Evolutionary conservation across 2,888 invertebrate genomes (phyloP).

Genomic region (Pristionchus fissidentatus): DNA sequence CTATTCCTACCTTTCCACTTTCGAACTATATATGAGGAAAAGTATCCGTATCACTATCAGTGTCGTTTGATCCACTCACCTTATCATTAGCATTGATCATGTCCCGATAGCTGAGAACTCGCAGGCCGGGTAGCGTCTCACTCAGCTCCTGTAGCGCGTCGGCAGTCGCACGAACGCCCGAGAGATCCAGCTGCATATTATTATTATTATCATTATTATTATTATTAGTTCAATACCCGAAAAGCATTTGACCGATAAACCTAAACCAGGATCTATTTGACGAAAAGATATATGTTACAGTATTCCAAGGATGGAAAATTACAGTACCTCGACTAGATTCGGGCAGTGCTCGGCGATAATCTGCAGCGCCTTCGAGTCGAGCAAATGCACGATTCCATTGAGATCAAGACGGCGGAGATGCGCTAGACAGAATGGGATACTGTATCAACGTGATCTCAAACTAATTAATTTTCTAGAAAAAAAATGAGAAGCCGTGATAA

Average conservation of each 20-base stretch:
- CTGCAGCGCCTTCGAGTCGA: constrained; percentile 69
- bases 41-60: constrained; percentile 34
- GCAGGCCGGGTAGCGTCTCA: constrained; percentile 64
- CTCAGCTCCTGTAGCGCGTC: constrained; percentile 62
- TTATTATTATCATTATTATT: neutral
- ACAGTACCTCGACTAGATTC: constrained; percentile 58
- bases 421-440: neutral
- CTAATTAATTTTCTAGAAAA: constrained; percentile 2
- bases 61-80: constrained; percentile 41
- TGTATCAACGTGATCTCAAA: neutral
- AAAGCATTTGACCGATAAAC: neutral
- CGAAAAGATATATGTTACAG: too few species aligned
- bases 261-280: neutral
- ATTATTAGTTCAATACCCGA: neutral
- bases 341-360: constrained; percentile 69
- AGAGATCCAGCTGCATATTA: constrained; percentile 65
- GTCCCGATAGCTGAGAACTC: constrained; percentile 66
- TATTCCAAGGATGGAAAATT: neutral
- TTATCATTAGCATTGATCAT: constrained; percentile 70
- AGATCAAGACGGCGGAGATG: constrained; percentile 68
- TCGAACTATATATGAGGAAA: neutral
- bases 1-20: too few species aligned
- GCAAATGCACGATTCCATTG: constrained; percentile 67
- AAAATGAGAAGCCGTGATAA: neutral
- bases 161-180: constrained; percentile 67